Evolutionary conservation across 2,113 vertebrate genomes (phyloP).

Genomic region (Trichechus manatus): DNA sequence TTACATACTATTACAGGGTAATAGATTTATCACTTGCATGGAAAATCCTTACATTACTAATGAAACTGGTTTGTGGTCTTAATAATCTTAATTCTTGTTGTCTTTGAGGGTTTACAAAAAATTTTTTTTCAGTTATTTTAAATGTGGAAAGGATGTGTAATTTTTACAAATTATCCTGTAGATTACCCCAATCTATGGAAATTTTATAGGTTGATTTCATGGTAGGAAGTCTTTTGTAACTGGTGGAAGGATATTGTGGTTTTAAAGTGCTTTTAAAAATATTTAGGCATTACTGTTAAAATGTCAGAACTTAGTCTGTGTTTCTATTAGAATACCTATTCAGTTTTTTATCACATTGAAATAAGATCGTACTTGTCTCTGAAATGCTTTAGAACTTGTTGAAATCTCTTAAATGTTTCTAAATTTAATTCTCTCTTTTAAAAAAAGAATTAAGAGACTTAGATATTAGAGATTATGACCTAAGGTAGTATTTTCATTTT

Average conservation of each 20-base stretch:
- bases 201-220: constrained; percentile 63
- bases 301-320: neutral
- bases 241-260: constrained; percentile 12
- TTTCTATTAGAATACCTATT: neutral
- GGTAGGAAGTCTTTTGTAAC: constrained; percentile 60
- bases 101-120: neutral
- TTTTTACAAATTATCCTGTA: neutral
- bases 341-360: constrained; percentile 4
- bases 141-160: constrained; percentile 29
- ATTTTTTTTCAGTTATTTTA: neutral
- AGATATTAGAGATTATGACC: constrained; percentile 7
- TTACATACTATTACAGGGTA: neutral
- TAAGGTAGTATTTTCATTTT: neutral
- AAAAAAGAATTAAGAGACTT: constrained; percentile 16
- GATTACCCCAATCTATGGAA: neutral
- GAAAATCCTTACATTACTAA: neutral
- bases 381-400: neutral
- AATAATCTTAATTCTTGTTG: constrained; percentile 29
- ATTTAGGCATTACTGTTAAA: constrained; percentile 7
- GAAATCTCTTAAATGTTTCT: constrained; percentile 39
- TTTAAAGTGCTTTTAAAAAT: constrained; percentile 62
- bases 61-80: constrained; percentile 31
- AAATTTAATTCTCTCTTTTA: neutral
- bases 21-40: neutral
- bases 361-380: constrained; percentile 21